Percentiles rank a stretch among this genome's conserved stretches.
Conservation (phyloP, 2,797 vertebrate genomes). For the Pantherophis alleghaniensis region DNA sequence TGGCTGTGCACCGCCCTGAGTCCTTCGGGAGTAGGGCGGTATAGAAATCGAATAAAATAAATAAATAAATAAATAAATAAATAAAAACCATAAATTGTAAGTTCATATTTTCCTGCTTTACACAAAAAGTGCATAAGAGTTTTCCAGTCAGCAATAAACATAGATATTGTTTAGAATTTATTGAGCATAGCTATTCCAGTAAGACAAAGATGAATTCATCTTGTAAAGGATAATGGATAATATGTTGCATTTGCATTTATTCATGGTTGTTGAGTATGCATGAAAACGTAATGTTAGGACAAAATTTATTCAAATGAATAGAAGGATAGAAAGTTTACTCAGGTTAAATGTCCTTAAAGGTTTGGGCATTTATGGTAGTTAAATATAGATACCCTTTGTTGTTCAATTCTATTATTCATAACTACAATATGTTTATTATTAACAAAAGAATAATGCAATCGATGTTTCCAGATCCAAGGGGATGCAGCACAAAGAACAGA, state of each 20-base stretch:
- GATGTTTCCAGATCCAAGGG: neutral
- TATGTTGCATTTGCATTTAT: constrained; percentile 11
- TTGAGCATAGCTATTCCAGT: constrained; percentile 1
- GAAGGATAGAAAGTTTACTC: neutral
- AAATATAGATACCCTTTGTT: neutral
- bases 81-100: neutral
- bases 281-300: neutral
- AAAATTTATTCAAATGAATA: neutral
- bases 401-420: neutral
- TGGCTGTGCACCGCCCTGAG: too few relatives aligned
- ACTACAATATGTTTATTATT: neutral
- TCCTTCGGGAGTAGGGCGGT: too few relatives aligned
- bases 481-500: neutral
- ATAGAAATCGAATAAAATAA: too few relatives aligned
- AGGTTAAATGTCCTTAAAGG: neutral
- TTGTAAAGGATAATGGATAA: neutral
- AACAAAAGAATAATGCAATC: neutral
- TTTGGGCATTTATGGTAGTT: neutral
- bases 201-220: constrained; percentile 19
- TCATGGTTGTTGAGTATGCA: neutral
- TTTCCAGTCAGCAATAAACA: neutral
- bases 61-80: too few relatives aligned
- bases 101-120: neutral
- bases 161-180: neutral
- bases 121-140: neutral